A percentile compares a stretch with the other conserved stretches of the same genome.
Evolutionary conservation across 1,140 invertebrate genomes (phyloP).

Genomic region (Drosophila azteca): DNA sequence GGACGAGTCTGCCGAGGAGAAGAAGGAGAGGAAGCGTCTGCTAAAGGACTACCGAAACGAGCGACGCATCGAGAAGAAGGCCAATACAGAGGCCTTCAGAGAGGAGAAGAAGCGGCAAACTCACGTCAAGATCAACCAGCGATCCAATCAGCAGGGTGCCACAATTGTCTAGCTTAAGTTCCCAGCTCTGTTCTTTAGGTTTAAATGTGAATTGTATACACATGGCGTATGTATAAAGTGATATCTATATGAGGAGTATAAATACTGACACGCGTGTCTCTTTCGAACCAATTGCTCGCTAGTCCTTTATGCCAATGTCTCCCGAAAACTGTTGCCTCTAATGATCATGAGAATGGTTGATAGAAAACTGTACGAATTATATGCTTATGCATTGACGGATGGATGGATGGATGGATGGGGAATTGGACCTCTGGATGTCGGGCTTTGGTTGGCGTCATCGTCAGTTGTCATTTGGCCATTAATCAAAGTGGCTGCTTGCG

Average conservation of each 20-base stretch:
- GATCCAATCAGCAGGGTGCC: conserved; percentile 89
- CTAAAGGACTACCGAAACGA: conserved; percentile 93
- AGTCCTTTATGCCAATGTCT: not conserved
- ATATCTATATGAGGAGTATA: conserved; percentile 39
- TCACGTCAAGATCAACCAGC: conserved; percentile 90
- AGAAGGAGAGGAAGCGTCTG: conserved; percentile 90
- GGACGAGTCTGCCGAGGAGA: conserved; percentile 93
- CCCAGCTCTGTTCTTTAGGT: conserved; percentile 28
- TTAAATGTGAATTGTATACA: conserved; percentile 33
- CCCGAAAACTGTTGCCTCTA: conserved; percentile 30
- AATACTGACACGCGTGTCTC: not conserved
- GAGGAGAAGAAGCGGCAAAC: conserved; percentile 93
- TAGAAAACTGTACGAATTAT: conserved; percentile 3
- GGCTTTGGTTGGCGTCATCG: conserved; percentile 42
- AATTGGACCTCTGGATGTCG: conserved; percentile 27
- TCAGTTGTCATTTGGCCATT: conserved; percentile 35
- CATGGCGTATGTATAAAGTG: conserved; percentile 41
- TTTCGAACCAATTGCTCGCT: not conserved
- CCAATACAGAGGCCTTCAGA: conserved; percentile 93
- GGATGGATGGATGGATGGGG: not conserved
- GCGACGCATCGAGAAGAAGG: conserved; percentile 93
- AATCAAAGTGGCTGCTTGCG: conserved; percentile 43
- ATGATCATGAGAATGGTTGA: not conserved
- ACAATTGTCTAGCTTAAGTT: conserved; percentile 85
- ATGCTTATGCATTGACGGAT: too few relatives aligned